phyloP scores from a whole-genome alignment of 1,140 invertebrate species.

The Drosophila pandora region DNA sequence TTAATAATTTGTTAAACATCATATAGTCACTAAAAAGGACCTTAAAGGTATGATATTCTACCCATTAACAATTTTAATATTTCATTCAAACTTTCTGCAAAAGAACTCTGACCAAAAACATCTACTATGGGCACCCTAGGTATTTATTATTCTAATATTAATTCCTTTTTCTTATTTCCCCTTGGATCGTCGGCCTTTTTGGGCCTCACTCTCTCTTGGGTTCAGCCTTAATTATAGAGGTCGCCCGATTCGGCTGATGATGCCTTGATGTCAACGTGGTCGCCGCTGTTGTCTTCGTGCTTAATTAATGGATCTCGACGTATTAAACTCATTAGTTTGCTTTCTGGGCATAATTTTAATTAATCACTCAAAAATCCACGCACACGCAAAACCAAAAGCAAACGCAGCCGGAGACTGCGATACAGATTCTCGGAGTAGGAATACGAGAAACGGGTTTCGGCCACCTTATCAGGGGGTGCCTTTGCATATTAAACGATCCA shows the following conservation, averaged over 20 bases:
- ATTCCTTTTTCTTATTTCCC: not conserved
- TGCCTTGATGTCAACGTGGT: constrained; percentile 64
- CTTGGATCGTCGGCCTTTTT: constrained; percentile 43
- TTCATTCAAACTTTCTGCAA: too few relatives aligned
- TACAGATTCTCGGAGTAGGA: constrained; percentile 29
- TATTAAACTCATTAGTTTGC: constrained; percentile 82
- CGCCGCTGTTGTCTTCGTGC: constrained; percentile 26
- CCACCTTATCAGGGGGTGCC: constrained; percentile 49
- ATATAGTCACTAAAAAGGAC: too few relatives aligned
- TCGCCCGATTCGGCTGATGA: constrained; percentile 53
- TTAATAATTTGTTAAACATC: too few relatives aligned
- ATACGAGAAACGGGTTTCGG: constrained; percentile 38
- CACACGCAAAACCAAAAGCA: constrained; percentile 19
- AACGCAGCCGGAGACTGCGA: constrained; percentile 11
- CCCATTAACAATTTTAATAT: too few relatives aligned
- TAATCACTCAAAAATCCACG: constrained; percentile 77
- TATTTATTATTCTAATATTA: not conserved
- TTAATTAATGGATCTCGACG: constrained; percentile 75
- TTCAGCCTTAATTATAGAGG: constrained; percentile 79
- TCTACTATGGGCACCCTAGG: not conserved
- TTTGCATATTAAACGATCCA: constrained; percentile 69
- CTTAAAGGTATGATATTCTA: not conserved
- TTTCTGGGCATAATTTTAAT: constrained; percentile 78
- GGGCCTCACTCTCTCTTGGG: constrained; percentile 44
- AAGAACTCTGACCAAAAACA: too few relatives aligned